These are phyloP conservation scores for Latrodectus geometricus DNA, from an alignment of 1,140 invertebrate species.

Conservation along the genomic window DNA sequence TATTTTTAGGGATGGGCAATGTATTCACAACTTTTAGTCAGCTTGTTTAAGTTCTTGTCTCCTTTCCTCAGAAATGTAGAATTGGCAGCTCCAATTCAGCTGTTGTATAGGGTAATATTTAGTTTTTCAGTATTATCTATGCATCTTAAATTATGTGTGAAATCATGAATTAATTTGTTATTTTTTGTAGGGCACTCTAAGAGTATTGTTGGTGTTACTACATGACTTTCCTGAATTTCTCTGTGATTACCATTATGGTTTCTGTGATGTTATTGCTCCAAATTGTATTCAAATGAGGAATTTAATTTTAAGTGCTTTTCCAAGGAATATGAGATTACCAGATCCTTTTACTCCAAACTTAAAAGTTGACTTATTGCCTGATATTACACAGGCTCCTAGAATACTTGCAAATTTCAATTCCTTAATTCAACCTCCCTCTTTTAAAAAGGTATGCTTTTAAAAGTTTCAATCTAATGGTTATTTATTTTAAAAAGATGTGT, in stretches of 20 bases:
- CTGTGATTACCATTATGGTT: constrained; percentile 99
- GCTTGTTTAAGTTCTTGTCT: constrained; percentile 95
- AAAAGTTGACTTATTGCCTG: constrained; percentile 94
- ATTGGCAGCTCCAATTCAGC: constrained; percentile 89
- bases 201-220: constrained; percentile 93
- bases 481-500: no score
- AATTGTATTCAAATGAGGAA: constrained; percentile 99
- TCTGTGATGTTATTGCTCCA: constrained; percentile 98
- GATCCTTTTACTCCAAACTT: constrained; percentile 98
- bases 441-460: constrained; percentile 79
- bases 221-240: constrained; percentile 99
- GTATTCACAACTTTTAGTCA: constrained; percentile 87
- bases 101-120: constrained; percentile 81
- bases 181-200: constrained; percentile 82
- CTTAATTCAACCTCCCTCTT: constrained; percentile 86
- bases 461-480: no score
- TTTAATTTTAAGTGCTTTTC: constrained; percentile 96
- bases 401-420: constrained; percentile 89
- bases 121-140: background rate
- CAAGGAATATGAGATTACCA: constrained; percentile 95
- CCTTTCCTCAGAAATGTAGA: constrained; percentile 98
- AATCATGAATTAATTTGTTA: background rate
- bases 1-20: constrained; percentile 71
- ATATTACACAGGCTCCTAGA: constrained; percentile 83
- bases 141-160: background rate